These are phyloP conservation scores for Neuroterus valhalla DNA, from an alignment of 1,140 invertebrate species.

Conservation along the genomic window DNA sequence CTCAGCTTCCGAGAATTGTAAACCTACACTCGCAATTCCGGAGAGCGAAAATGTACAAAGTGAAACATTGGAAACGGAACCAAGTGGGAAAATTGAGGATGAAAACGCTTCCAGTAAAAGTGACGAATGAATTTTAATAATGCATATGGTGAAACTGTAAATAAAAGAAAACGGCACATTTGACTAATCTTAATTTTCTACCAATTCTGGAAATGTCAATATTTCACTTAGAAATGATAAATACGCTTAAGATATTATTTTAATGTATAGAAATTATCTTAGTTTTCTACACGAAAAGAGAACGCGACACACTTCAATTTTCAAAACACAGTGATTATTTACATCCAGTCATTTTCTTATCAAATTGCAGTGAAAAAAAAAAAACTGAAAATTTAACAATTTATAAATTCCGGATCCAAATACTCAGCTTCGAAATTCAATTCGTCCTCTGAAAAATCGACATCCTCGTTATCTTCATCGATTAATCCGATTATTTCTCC, in stretches of 20 bases:
- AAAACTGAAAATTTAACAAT: conserved; percentile 4
- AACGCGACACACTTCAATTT: no score
- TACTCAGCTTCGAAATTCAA: conserved; percentile 39
- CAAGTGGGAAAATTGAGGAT: no score
- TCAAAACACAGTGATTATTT: not conserved
- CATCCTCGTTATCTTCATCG: not conserved
- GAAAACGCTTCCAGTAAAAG: not conserved
- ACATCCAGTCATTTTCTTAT: conserved; percentile 28
- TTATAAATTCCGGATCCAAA: conserved; percentile 44
- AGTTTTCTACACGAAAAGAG: no score
- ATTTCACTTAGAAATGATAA: no score
- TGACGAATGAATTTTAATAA: conserved; percentile 30
- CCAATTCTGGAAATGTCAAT: no score
- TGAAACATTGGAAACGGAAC: not conserved
- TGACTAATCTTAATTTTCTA: no score
- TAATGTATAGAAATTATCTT: no score
- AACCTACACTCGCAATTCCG: conserved; percentile 30
- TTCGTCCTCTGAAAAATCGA: conserved; percentile 35
- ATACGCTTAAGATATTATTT: no score
- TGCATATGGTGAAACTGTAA: conserved; percentile 18
- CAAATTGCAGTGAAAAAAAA: conserved; percentile 17
- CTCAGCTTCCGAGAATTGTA: conserved; percentile 1
- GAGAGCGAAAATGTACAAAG: conserved; percentile 1
- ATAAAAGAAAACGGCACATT: no score
- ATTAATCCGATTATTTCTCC: not conserved